Base-by-base conservation (phyloP, 2,888 invertebrate species). In the Eilema depressum region DNA sequence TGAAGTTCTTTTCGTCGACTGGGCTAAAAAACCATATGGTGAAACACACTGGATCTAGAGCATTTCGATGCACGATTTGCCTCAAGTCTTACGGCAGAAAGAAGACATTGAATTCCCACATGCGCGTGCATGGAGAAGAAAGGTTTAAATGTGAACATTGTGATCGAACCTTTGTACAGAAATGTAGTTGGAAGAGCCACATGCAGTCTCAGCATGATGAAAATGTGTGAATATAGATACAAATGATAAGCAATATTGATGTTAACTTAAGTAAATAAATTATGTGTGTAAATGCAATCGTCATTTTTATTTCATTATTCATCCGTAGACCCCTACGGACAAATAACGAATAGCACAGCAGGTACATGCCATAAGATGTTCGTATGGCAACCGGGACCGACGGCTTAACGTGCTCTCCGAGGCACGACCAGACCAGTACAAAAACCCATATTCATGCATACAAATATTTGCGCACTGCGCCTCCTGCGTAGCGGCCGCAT, bases 11-110 rank as follows among this genome's bases (percentile, higher is more conserved):
- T 66, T 81, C 78, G 0, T 86, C 90, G 11, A 87, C 88, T 30
- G 87, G 86, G 23, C 77, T 92, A 47, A 90, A 89, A 65, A 88
- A 87, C 30, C 94, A 94, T 70, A 87, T 91, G 87, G 86, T 92
- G 11, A 93, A 89, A 33, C 95, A 95, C 73, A 91, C 92, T 0
- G 92, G 91, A 0, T 83, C 86, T 1, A 93, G 91, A 74, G 91
- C 92, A 4, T 93, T 88, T 64, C 84, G 90, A 14, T 92, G 92
- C 66, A 81, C 85, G 10, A 74, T 88, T 3, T 93, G 92, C 41
- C 76, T 82, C 0, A 91, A 91, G 71, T 77, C 79, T 0, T 93
- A 87, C 56, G 88, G 87, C 0, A 83, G 90, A n/a, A 85, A 86
- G 63, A 89, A 88, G 63, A 89, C 89, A 0, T 74, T 93, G n/a